Percentiles rank a stretch among this genome's conserved stretches.
These are phyloP conservation scores for Lepidurus apus DNA, from an alignment of 1,140 invertebrate genomes.

Conservation along the genomic window DNA sequence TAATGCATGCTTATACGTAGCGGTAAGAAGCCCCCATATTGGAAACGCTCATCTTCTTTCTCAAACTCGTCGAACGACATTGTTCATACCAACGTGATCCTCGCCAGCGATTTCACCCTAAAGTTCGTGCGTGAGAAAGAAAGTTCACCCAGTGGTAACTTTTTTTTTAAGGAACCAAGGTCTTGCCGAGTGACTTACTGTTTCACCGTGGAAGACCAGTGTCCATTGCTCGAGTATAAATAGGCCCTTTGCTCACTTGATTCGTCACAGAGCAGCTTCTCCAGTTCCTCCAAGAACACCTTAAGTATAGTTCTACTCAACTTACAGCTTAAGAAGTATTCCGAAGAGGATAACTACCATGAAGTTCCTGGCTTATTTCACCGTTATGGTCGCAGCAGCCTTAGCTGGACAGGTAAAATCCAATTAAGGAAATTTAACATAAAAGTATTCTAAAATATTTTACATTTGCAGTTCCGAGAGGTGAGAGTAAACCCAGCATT, in stretches of 20 bases:
- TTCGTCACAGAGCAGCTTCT: neutral
- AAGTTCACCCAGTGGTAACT: neutral
- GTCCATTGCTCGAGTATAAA: neutral
- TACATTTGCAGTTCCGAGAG: neutral
- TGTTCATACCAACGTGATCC: slow-evolving; percentile 5
- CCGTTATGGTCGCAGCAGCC: neutral
- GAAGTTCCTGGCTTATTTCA: neutral
- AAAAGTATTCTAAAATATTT: neutral
- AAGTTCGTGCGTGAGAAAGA: slow-evolving; percentile 11
- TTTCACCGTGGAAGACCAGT: neutral
- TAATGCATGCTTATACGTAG: neutral
- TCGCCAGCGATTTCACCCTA: neutral
- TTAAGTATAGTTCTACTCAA: neutral
- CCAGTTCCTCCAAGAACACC: neutral
- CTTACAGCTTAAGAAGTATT: no score
- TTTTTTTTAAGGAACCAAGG: neutral
- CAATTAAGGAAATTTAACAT: neutral
- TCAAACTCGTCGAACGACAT: slow-evolving; percentile 3
- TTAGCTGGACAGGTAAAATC: neutral
- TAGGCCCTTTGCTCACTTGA: neutral
- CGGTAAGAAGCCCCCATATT: neutral
- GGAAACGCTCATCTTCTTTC: slow-evolving; percentile 7
- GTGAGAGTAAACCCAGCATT: neutral
- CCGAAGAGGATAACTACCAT: neutral
- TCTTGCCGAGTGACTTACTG: neutral